Evolutionary conservation across 2,113 vertebrate species (phyloP).

Genomic region (Tylochromis polylepis): DNA sequence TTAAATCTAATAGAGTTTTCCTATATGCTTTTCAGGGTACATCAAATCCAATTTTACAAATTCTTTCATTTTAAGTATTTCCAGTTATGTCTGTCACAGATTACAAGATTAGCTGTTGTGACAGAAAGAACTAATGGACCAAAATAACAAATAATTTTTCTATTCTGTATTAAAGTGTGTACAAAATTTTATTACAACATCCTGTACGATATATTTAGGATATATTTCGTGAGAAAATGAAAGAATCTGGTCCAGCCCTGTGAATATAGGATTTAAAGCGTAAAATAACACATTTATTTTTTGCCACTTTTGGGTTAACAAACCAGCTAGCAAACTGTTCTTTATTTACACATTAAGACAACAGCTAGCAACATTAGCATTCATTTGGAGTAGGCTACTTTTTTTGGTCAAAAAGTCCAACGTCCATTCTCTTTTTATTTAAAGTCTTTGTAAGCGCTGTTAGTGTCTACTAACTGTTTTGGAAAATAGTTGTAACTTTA

Average conservation of each 20-base stretch:
- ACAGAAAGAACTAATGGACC: background rate
- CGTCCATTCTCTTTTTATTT: rapidly evolving
- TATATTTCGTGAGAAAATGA: background rate
- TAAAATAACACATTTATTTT: background rate
- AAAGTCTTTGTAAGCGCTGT: no score
- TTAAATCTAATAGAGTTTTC: background rate
- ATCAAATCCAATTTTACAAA: no score
- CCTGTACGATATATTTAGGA: background rate
- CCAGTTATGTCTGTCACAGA: background rate
- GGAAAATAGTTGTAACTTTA: background rate
- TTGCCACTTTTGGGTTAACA: background rate
- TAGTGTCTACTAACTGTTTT: background rate
- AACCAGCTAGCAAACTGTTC: rapidly evolving
- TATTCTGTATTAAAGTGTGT: background rate
- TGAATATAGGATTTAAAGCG: rapidly evolving
- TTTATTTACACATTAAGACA: background rate
- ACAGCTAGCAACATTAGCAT: background rate
- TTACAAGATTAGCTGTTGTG: background rate
- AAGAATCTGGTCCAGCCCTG: background rate
- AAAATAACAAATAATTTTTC: background rate
- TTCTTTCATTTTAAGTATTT: no score
- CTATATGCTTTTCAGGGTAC: no score
- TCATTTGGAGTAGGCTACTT: background rate
- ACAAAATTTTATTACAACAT: background rate
- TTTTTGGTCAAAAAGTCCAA: rapidly evolving